Percentiles rank a stretch among this genome's conserved stretches.
Evolutionary conservation across 2,888 invertebrate species (phyloP).

Genomic region (Harpalus rubripes): DNA sequence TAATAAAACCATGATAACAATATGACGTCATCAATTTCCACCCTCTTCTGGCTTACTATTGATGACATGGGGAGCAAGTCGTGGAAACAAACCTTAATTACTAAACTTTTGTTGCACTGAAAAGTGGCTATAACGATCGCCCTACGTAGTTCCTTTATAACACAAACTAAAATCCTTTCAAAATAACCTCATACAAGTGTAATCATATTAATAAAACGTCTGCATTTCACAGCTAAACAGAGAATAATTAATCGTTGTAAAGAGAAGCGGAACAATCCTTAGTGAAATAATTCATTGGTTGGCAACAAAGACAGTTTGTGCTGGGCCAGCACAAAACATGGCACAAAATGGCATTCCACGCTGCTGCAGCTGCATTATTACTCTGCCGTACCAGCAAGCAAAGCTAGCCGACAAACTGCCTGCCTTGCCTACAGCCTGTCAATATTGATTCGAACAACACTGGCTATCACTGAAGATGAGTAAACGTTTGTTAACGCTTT

Average conservation of each 20-base stretch:
- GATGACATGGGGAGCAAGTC: too few relatives aligned
- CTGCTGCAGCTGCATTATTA: conserved; percentile 29
- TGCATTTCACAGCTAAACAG: background rate
- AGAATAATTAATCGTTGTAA: background rate
- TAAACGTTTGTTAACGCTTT: too few relatives aligned
- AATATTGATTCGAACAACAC: conserved; percentile 8
- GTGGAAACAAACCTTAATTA: too few relatives aligned
- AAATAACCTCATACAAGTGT: background rate
- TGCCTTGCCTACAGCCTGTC: conserved; percentile 4
- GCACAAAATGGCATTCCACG: conserved; percentile 12
- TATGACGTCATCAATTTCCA: too few relatives aligned
- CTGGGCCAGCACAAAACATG: conserved; percentile 23
- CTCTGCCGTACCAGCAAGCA: background rate
- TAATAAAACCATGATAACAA: too few relatives aligned
- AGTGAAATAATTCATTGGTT: conserved; percentile 21
- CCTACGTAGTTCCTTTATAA: too few relatives aligned
- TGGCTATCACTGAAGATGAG: too few relatives aligned
- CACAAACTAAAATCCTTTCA: background rate
- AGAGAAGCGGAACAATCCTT: background rate
- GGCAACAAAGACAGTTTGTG: conserved; percentile 36
- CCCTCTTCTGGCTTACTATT: too few relatives aligned
- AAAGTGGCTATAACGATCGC: too few relatives aligned
- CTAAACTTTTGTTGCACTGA: too few relatives aligned
- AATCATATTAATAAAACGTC: background rate
- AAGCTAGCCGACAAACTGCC: too few relatives aligned